Base-by-base conservation (phyloP, 2,888 invertebrate genomes). In the Drosophila macrospina region DNA sequence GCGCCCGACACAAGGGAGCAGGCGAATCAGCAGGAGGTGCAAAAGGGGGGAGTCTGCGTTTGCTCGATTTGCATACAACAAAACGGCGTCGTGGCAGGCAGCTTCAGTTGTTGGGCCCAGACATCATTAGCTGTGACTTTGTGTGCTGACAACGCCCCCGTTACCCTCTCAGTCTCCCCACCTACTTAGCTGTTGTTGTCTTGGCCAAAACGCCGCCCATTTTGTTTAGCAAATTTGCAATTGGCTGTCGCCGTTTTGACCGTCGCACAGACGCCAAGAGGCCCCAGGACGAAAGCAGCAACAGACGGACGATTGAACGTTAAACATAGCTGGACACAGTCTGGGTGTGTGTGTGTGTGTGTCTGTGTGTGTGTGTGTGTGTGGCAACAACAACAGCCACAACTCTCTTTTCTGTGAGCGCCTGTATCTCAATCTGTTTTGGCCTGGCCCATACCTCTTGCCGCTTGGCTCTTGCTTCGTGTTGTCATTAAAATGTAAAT, bases 401-500 rank as follows among this genome's bases (percentile, higher is more conserved):
- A 51, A 44, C 71, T 65, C 55, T 71, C 39, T 64, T 57, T 45
- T 20, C 13, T 44, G 11, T 42, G n/a, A 10, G 15, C 36, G 57
- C 44, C 73, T 76, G 78, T 86, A 86, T 83, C 82, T 83, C 86
- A 82, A 82, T 83, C 86, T 84, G 71, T 66, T 77, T 15, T 37
- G 20, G 54, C 55, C 63, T 50, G 45, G 30, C 16, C 32, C 47
- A 47, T 16, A 15, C 32, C 24, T 24, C 30, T 20, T 32, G 48
- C 37, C 37, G 16, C 30, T 20, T 32, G 48, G 34, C 37, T 42
- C 45, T 30, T 70, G 70, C 66, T 84, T 86, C 83, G 83, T 86
- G 88, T 84, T 89, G 88, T 89, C 89, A 86, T 86, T 86, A 89
- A 86, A 86, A 86, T 86, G 89, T 86, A 86, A 86, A 86, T 86